Conservation (phyloP, 2,113 vertebrate genomes). For the Chrysochloris asiatica region DNA sequence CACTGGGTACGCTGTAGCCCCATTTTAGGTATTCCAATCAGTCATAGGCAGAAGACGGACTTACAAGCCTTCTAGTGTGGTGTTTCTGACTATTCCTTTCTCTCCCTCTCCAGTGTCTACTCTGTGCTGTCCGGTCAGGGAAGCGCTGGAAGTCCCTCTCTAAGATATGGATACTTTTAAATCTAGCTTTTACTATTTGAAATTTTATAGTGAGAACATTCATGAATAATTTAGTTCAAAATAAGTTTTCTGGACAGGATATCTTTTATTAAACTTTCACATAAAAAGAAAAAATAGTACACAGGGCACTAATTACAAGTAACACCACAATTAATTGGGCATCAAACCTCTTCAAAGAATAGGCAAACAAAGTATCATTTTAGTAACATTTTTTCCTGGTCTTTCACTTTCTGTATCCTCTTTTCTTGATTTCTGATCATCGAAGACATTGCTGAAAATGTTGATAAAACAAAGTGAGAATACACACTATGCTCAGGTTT, state of each 20-base stretch:
- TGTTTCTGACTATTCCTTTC: no score
- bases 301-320: conserved; percentile 51
- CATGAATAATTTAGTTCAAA: conserved; percentile 50
- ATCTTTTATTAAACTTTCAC: conserved; percentile 77
- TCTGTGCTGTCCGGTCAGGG: no score
- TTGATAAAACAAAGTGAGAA: conserved; percentile 61
- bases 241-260: conserved; percentile 56
- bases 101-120: no score
- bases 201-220: conserved; percentile 28
- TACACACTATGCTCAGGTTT: conserved; percentile 2
- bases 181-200: background rate
- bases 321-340: conserved; percentile 56
- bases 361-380: conserved; percentile 64
- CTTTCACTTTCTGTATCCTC: conserved; percentile 81
- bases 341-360: background rate
- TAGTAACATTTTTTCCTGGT: conserved; percentile 79
- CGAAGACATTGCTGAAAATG: conserved; percentile 83
- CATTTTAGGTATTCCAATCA: no score
- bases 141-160: no score
- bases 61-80: no score
- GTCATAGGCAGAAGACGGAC: no score
- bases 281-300: conserved; percentile 66
- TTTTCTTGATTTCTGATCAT: conserved; percentile 80
- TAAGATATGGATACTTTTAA: background rate
- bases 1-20: no score